Conservation (phyloP, 1,140 invertebrate genomes). For the Dinothrombium tinctorium region DNA sequence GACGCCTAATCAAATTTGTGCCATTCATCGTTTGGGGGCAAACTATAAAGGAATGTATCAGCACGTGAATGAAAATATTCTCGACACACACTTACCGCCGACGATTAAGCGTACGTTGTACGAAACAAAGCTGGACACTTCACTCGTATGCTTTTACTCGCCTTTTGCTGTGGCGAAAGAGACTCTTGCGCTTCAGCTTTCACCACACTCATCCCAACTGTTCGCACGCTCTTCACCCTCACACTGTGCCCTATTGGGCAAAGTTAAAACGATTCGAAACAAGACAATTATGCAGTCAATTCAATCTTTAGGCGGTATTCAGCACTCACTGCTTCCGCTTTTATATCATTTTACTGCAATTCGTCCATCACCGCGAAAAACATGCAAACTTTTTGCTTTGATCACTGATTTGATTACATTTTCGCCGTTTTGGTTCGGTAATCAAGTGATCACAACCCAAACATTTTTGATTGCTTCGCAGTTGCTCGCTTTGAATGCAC, state of each 20-base stretch:
- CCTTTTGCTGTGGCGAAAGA: conserved; percentile 86
- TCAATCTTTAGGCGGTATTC: conserved; percentile 95
- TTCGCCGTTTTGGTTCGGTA: conserved; percentile 32
- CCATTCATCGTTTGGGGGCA: conserved; percentile 79
- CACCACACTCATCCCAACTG: conserved; percentile 81
- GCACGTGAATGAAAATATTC: conserved; percentile 11
- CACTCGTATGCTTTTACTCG: conserved; percentile 98
- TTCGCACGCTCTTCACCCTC: conserved; percentile 41
- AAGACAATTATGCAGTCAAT: conserved; percentile 96
- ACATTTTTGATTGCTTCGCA: conserved; percentile 95
- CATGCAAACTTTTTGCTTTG: conserved; percentile 81
- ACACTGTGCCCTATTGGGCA: conserved; percentile 21
- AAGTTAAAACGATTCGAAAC: conserved; percentile 94
- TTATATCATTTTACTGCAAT: conserved; percentile 27
- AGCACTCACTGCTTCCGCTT: conserved; percentile 77
- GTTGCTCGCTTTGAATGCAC: conserved; percentile 72
- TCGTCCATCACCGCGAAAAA: conserved; percentile 13
- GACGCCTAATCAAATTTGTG: conserved; percentile 84
- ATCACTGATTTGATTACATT: conserved; percentile 90
- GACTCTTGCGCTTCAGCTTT: conserved; percentile 74
- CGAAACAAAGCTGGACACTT: conserved; percentile 84
- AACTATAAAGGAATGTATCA: conserved; percentile 60
- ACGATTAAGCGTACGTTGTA: conserved; percentile 58
- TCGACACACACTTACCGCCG: conserved; percentile 3
- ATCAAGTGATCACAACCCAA: conserved; percentile 80